Evolutionary conservation across 2,888 invertebrate species (phyloP), one percentile per base, ranked within the genome.

Genomic region (Plagodis pulveraria): DNA sequence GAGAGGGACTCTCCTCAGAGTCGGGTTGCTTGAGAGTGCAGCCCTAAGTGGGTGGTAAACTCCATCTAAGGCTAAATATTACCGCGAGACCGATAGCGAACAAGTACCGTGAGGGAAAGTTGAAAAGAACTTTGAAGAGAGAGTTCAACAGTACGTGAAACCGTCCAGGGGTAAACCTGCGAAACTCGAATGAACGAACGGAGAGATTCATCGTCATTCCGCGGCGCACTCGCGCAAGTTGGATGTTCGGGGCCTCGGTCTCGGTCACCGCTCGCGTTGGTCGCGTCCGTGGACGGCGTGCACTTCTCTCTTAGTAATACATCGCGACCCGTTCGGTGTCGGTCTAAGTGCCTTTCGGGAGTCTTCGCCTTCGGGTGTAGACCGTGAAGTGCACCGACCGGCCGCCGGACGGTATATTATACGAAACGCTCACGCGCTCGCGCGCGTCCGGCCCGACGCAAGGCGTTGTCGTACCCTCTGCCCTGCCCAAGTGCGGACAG

Each of bases 61-160:
- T 89, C 87, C 88, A 86, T 89, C 88, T 87, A 89, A 90, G 84
- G 85, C 90, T 90, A 94, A 94, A 94, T 94, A 94, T 89, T 72
- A 85, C 86, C 91, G 89, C 88, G 93, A 94, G 93, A 93, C 94
- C 94, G 94, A 95, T 94, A 94, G 94, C 93, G 89, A 91, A 90
- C 88, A 94, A 94, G 94, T 94, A 94, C 94, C 94, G 94, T 93
- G 94, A 95, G 93, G 94, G 94, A 95, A 95, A 95, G 94, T 89
- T 94, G 94, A 93, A 94, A 94, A 95, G 94, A 91, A 94, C 94
- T 94, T 94, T 94, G 94, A 94, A 94, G 93, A 94, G 84, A 89
- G 87, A 89, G 88, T 89, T 87, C 81, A 90, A 88, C 76, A 90
- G 88, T 83, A 85, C 86, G 89, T 92, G 90, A 81, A 81, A 92